Conservation (phyloP, 2,797 vertebrate species). For the Centropyge bicolor region DNA sequence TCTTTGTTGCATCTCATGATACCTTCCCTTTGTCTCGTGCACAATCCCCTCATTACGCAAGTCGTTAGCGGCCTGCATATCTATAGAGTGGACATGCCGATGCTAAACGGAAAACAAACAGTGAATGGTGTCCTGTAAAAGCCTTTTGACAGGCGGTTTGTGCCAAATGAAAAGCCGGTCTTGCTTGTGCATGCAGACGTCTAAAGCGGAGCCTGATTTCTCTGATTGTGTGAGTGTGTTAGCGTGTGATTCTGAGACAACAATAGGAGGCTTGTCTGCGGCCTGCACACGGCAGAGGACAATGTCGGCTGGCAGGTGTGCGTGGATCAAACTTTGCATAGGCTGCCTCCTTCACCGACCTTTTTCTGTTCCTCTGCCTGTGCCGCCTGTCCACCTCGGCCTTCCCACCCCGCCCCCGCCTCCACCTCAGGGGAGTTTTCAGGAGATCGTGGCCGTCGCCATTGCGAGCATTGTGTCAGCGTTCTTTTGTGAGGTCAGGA, state of each 20-base stretch:
- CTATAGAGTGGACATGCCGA: conserved; percentile 61
- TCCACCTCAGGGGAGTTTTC: conserved; percentile 37
- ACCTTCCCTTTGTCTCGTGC: conserved; percentile 29
- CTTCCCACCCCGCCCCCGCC: conserved; percentile 25
- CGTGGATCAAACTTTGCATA: conserved; percentile 85
- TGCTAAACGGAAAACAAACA: conserved; percentile 63
- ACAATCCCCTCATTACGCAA: not conserved
- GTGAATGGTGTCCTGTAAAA: conserved; percentile 50
- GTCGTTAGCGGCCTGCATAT: conserved; percentile 24
- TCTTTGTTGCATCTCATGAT: conserved; percentile 29
- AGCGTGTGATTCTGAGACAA: conserved; percentile 64
- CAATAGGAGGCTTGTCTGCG: conserved; percentile 84
- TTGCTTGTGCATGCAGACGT: conserved; percentile 77
- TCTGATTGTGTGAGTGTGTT: conserved; percentile 37
- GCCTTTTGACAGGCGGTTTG: conserved; percentile 70
- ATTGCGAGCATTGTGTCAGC: conserved; percentile 75
- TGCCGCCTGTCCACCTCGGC: conserved; percentile 49
- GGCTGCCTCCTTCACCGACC: conserved; percentile 68
- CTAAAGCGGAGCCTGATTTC: conserved; percentile 52
- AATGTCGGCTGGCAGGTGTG: conserved; percentile 85
- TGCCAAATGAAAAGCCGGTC: conserved; percentile 69
- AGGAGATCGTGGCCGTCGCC: conserved; percentile 54
- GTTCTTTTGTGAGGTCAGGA: conserved; percentile 75
- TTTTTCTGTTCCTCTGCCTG: conserved; percentile 55
- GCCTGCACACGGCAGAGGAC: conserved; percentile 69